Conservation (phyloP, 2,888 invertebrate genomes). For the Dynastes hyllus region DNA sequence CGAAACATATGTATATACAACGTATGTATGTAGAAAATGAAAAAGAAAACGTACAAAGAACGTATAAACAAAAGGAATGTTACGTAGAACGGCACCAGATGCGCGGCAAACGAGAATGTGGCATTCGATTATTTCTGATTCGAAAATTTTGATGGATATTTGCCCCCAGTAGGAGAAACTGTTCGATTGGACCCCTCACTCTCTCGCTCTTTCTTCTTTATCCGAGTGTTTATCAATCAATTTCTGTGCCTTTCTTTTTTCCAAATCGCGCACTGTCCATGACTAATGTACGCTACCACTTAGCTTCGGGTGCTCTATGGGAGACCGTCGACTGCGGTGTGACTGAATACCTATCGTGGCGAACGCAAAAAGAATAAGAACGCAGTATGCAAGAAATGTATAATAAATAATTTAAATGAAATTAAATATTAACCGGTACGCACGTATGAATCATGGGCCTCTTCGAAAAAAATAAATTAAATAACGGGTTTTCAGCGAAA, state of each 20-base stretch:
- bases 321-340: conserved; percentile 47
- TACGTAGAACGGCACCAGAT: conserved; percentile 33
- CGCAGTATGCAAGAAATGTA: conserved; percentile 28
- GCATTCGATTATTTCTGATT: conserved; percentile 51
- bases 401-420: conserved; percentile 39
- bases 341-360: conserved; percentile 47
- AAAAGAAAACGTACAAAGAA: conserved; percentile 9
- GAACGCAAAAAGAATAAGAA: conserved; percentile 35
- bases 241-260: conserved; percentile 29
- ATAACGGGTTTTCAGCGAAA: conserved; percentile 15
- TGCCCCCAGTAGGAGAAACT: conserved; percentile 45
- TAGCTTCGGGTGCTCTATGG: conserved; percentile 44
- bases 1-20: background rate
- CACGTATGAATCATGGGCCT: background rate
- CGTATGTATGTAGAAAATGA: conserved; percentile 16
- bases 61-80: conserved; percentile 43
- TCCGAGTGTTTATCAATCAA: conserved; percentile 50
- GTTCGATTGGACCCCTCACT: conserved; percentile 15
- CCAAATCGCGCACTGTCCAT: conserved; percentile 46
- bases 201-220: conserved; percentile 13
- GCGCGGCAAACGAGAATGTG: conserved; percentile 46
- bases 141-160: conserved; percentile 52
- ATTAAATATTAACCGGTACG: conserved; percentile 24
- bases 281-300: conserved; percentile 52
- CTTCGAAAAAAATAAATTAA: conserved; percentile 2